Evolutionary conservation across 1,140 invertebrate species (phyloP), one percentile per base, ranked within the genome.

Genomic region (Vanessa tameamea): DNA sequence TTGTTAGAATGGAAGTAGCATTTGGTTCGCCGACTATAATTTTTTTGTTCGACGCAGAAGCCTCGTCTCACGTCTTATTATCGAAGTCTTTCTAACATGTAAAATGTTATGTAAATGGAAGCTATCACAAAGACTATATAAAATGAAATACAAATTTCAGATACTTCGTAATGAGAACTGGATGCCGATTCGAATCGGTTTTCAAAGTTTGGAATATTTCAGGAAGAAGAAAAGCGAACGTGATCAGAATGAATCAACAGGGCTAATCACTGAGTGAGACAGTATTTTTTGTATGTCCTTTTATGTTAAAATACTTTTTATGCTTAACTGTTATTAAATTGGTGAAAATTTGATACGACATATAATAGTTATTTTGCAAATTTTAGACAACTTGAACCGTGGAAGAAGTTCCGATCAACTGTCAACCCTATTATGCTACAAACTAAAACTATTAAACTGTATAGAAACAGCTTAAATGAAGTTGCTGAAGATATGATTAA

Each of bases 371-470:
- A n/a, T 12, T 23, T 48, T 61, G 11, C 13, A 71, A 3, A 64
- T 86, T 89, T 63, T 90, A 97, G 96, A 3, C 96, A 97, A 80
- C 96, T 96, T 23, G 95, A 96, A 81, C 93, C 94, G 76, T 97
- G 96, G 97, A 95, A 96, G 82, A 93, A 94, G 63, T 96, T 97
- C 75, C 93, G 97, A 9, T 95, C 94, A 63, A 95, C 95, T 84
- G 93, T 93, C 0, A 94, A 94, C 68, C 93, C 91, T 7, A 87
- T 94, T 4, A 76, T 94, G 72, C 78, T 94, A 78, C 89, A 94
- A 43, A 93, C 93, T 0, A 94, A 93, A 72, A 94, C 86, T 31
- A 89, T 94, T 3, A 87, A 89, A 73, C 47, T 93, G 1, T 94
- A 94, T 66, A 80, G 80, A 12, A 79, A 80, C 48, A 85, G 84